phyloP scores from a whole-genome alignment of 2,113 vertebrate genomes.

The Callopanchax toddi region DNA sequence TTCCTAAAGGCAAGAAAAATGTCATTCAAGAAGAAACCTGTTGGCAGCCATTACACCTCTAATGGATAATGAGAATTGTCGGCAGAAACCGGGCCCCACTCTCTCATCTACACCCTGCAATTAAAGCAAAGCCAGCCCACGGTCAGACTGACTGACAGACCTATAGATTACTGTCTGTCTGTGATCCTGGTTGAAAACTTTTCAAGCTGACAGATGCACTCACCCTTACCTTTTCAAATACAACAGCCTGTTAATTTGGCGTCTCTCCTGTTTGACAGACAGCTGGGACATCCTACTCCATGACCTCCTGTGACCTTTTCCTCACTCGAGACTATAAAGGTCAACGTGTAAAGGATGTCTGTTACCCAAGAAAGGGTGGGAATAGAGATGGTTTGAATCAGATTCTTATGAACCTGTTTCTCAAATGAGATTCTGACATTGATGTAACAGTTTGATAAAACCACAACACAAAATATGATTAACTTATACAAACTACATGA shows the following conservation, averaged over 20 bases:
- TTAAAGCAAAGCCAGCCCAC: constrained; percentile 65
- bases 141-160: constrained; percentile 72
- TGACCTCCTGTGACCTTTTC: constrained; percentile 64
- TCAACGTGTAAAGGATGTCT: constrained; percentile 43
- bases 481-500: constrained; percentile 13
- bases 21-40: constrained; percentile 70
- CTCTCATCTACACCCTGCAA: constrained; percentile 54
- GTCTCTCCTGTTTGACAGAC: constrained; percentile 76
- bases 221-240: constrained; percentile 63
- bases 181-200: constrained; percentile 48
- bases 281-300: constrained; percentile 70
- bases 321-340: constrained; percentile 67
- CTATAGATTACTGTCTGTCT: constrained; percentile 72
- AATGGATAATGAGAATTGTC: constrained; percentile 68
- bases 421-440: neutral
- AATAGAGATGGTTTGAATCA: constrained; percentile 16
- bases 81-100: constrained; percentile 44
- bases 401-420: constrained; percentile 21
- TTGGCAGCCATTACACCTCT: constrained; percentile 63
- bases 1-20: constrained; percentile 66
- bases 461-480: constrained; percentile 3
- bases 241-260: constrained; percentile 53
- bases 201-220: constrained; percentile 65
- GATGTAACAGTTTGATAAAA: constrained; percentile 9
- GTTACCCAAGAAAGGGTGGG: constrained; percentile 20